These are phyloP conservation scores for Coptodon rendalli DNA, from an alignment of 2,113 vertebrate genomes.

Conservation along the genomic window DNA sequence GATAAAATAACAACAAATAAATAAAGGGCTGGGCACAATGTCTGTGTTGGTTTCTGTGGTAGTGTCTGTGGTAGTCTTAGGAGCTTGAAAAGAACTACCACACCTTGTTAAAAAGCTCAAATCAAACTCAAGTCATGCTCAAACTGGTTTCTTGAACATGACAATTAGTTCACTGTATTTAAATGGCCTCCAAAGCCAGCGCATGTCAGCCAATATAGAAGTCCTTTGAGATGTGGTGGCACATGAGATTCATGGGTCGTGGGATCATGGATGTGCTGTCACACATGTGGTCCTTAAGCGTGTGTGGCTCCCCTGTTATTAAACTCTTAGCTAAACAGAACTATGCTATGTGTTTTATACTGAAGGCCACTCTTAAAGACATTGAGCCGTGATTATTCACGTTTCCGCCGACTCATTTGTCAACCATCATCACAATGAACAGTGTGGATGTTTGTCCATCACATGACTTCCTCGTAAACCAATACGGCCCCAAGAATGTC, in stretches of 20 bases:
- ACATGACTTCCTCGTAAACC: slow-evolving; percentile 15
- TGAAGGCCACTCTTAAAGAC: background rate
- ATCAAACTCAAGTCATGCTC: background rate
- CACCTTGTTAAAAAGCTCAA: background rate
- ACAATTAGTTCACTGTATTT: background rate
- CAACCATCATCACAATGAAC: background rate
- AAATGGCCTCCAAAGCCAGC: background rate
- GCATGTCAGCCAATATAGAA: background rate
- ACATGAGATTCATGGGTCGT: background rate
- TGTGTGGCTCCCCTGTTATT: background rate
- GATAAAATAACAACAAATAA: background rate
- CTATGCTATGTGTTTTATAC: background rate
- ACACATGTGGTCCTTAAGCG: background rate
- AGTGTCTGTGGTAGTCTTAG: background rate
- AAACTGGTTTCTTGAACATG: background rate
- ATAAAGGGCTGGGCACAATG: background rate
- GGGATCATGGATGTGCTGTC: background rate
- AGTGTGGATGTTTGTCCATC: background rate
- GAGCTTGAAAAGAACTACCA: background rate
- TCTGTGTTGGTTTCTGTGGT: background rate
- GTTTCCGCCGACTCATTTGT: background rate
- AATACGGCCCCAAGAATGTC: background rate
- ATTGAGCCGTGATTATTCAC: background rate
- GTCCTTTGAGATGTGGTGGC: background rate
- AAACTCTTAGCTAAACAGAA: background rate